Evolutionary conservation across 2,888 invertebrate species (phyloP), one percentile per base, ranked within the genome.

Genomic region (Spodoptera picta): DNA sequence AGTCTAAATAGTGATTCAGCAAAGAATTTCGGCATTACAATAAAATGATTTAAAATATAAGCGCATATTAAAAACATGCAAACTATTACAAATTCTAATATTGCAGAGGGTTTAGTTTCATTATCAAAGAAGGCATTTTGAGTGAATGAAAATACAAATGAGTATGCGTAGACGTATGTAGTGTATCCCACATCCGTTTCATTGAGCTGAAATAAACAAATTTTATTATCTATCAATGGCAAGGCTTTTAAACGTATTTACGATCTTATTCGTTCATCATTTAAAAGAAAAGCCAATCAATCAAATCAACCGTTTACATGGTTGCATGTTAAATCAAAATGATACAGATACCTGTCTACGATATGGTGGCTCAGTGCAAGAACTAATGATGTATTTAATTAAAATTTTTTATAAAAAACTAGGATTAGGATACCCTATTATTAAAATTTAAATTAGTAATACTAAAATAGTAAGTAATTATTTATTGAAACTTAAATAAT

Each of bases 21-120:
- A 36, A 90, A 87, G 56, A 85, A 59, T 70, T 91, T 92, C 0
- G 92, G 91, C 7, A 85, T 54, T 1, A 90, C 51, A 10, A 89
- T 55, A 51, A 86, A 85, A 45, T 81, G 77, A 12, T 66, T 19
- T 0, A 89, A 11, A 2, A 84, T 9, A 66, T 86, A 85, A 23
- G 85, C 83, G 14, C 75, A 36, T 9, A 87, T 44, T 66, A 87
- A 80, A 5, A 90, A 56, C 0, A 78, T 4, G 23, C 78, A 74
- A 1, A 82, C 71, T 7, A 85, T 56, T 4, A 83, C n/a, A 46
- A 83, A 86, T 73, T 89, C 91, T 10, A 66, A 23, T 3, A 87
- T 60, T 5, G 89, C 83, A 0, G 82, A 75, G 1, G 90, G 86
- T 65, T 83, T 86, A 4, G 80, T 84, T 65, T 85, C 82, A 51